phyloP scores from a whole-genome alignment of 2,113 vertebrate species.

The Columbina picui region DNA sequence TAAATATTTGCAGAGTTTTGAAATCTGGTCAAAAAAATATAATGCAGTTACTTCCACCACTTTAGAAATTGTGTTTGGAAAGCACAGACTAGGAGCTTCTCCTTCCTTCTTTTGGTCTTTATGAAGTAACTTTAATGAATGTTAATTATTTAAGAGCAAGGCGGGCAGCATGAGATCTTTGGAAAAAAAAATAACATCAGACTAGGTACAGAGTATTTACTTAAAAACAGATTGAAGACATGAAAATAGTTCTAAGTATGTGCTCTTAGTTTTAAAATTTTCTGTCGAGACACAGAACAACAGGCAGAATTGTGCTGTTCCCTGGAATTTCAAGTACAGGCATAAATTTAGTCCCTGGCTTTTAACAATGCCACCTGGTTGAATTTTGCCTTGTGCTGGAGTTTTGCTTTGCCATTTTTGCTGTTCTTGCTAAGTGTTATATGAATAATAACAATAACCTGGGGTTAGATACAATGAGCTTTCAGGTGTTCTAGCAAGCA shows the following conservation, averaged over 20 bases:
- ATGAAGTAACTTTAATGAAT: not conserved
- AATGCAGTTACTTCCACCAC: not conserved
- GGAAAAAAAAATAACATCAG: not conserved
- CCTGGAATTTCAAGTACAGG: not conserved
- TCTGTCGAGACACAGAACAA: not conserved
- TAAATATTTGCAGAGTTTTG: not conserved
- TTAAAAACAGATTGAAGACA: not conserved
- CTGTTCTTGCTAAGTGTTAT: accelerated
- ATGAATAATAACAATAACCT: too few species aligned
- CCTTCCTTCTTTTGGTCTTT: not conserved
- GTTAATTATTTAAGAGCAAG: not conserved
- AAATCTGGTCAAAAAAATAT: not conserved
- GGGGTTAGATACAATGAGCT: not conserved
- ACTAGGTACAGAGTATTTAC: not conserved
- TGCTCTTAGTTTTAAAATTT: not conserved
- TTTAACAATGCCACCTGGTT: not conserved
- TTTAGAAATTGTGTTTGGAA: not conserved
- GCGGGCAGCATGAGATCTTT: not conserved
- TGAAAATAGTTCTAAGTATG: not conserved
- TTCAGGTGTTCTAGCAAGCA: not conserved
- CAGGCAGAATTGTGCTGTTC: not conserved
- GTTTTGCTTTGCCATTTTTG: not conserved
- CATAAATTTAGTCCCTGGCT: not conserved
- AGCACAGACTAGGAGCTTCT: not conserved
- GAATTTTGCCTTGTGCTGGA: not conserved